Base-by-base conservation (phyloP, 1,140 invertebrate species). In the Drosophila pachea region DNA sequence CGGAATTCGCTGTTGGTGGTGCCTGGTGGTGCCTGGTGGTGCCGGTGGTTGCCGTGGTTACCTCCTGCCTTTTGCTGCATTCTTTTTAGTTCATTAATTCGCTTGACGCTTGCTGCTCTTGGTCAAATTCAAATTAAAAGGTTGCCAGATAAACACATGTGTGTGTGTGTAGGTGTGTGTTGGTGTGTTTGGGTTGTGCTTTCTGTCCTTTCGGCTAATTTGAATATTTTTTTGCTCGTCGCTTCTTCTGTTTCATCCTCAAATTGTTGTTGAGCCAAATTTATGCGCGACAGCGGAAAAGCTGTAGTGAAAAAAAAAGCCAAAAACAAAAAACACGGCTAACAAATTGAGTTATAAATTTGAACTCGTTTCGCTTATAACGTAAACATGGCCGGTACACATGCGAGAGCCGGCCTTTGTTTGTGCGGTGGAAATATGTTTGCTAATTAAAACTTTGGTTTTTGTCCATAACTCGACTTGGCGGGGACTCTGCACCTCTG, bases 91-190 rank as follows among this genome's bases (percentile, higher is more conserved):
- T 83, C 75, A 84, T 82, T 82, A 84, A 84, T 74, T 70, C 52
- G 56, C 16, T 47, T 16, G 31, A 31, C 42, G 36, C 31, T 56
- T 8, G 8, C 59, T 31, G 22, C 35, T 50, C 49, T 59, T 63
- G 67, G 63, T 73, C 59, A 78, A 84, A 75, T 83, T 71, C 68
- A 83, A 84, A 84, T 84, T 78, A 83, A 82, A 82, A 73, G 79
- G 50, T 59, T n/a, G 49, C 53, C 38, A 48, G 38, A 5, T 59
- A 42, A 29, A 4, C 69, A 36, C 59, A 52, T 62, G 33, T 31
- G 49, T 69, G 33, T 78, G 5, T 58, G n/a, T 42, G 49, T 35
- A 29, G 45, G 7, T 49, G 52, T 52, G 4, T 49, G 45, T 52
- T 36, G 78, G 22, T 16, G 16, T 62, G 36, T 50, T 14, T 42